Percentiles rank a stretch among this genome's conserved stretches.
Evolutionary conservation across 2,113 vertebrate species (phyloP).

Genomic region (Crotalus helleri): DNA sequence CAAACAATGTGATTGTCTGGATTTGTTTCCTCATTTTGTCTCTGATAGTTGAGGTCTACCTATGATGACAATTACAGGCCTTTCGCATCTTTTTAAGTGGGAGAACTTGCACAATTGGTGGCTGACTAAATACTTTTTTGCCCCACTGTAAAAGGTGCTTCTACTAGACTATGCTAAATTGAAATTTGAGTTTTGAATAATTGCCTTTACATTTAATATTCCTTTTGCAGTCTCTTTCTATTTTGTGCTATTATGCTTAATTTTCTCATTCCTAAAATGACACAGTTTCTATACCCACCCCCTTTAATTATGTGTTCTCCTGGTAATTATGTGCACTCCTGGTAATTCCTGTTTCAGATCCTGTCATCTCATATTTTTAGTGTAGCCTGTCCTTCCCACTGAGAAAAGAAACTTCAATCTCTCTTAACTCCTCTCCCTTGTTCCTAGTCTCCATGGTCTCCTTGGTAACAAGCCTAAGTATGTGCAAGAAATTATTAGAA

Average conservation of each 20-base stretch:
- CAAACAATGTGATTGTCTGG: too few species aligned
- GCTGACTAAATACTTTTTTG: too few species aligned
- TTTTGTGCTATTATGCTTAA: background rate
- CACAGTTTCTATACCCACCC: background rate
- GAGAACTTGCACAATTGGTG: too few species aligned
- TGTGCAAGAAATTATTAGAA: background rate
- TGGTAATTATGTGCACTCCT: background rate
- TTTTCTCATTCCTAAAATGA: background rate
- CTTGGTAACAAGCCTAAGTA: constrained; percentile 16
- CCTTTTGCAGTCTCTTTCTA: background rate
- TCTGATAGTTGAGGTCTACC: too few species aligned
- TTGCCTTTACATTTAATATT: background rate
- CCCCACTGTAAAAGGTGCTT: background rate
- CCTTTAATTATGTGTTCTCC: background rate
- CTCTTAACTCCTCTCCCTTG: background rate
- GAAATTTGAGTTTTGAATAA: background rate
- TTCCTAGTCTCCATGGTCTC: constrained; percentile 3
- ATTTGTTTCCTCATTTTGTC: too few species aligned
- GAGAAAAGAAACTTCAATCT: background rate
- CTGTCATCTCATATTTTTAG: background rate
- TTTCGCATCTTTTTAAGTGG: too few species aligned
- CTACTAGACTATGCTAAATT: background rate
- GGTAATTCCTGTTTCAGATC: constrained; percentile 6
- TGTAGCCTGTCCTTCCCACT: background rate
- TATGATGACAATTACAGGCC: too few species aligned